These are phyloP conservation scores for Yponomeuta sedellus DNA, from an alignment of 2,888 invertebrate species.

Conservation along the genomic window DNA sequence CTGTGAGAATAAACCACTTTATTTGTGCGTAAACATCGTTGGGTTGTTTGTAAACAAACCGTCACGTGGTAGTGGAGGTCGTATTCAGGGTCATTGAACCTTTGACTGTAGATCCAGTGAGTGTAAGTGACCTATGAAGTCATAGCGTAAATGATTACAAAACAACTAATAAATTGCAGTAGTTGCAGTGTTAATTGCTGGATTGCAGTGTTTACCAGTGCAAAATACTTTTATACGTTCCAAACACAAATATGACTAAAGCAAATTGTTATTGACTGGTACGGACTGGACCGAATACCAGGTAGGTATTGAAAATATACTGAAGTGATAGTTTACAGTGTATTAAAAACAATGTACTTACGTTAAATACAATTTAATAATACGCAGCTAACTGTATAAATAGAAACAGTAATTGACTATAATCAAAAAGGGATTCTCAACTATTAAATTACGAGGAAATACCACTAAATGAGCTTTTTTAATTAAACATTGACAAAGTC, in stretches of 20 bases:
- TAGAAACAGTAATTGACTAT: too few species aligned
- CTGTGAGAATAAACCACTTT: not conserved
- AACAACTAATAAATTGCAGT: not conserved
- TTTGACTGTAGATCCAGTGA: conserved; percentile 19
- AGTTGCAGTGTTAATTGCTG: not conserved
- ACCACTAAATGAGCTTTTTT: too few species aligned
- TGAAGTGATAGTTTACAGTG: not conserved
- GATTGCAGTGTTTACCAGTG: not conserved
- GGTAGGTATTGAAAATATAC: not conserved
- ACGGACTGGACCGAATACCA: too few species aligned
- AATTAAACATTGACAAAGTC: too few species aligned
- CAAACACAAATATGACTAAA: not conserved
- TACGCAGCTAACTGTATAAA: too few species aligned
- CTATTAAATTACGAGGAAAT: too few species aligned
- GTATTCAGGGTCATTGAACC: conserved; percentile 25
- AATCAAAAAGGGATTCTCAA: too few species aligned
- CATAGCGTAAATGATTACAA: not conserved
- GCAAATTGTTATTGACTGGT: too few species aligned
- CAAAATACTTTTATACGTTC: not conserved
- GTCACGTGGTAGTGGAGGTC: conserved; percentile 30
- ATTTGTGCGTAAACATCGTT: conserved; percentile 25
- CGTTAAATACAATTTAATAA: too few species aligned
- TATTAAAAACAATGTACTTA: not conserved
- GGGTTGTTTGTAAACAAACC: conserved; percentile 41
- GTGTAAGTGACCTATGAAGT: conserved; percentile 11